Evolutionary conservation across 2,888 invertebrate species (phyloP), one percentile per base, ranked within the genome.

Genomic region (Mythimna ferrago): DNA sequence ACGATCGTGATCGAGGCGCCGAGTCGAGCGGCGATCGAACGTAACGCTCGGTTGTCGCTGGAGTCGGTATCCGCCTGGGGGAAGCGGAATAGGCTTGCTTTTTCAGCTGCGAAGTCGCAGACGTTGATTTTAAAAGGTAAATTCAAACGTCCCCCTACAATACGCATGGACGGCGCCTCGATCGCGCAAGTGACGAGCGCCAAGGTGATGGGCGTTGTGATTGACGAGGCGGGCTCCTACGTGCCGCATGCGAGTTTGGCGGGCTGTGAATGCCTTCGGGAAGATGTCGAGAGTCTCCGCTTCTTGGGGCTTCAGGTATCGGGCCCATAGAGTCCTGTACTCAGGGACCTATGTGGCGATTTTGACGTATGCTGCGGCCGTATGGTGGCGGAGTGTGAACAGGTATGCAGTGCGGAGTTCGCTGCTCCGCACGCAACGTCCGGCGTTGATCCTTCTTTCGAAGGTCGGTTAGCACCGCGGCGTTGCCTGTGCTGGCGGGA

Each of bases 281-380:
- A 84, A 84, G 64, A 72, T 9, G n/a, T n/a, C n/a, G n/a, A n/a
- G n/a, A n/a, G n/a, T n/a, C n/a, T n/a, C n/a, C n/a, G n/a, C n/a
- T n/a, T 64, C 83, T 3, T 88, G 87, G 84, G 86, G 87, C 0
- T 14, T 87, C 0, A 35, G 75, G n/a, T 88, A 83, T 35, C 57
- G 64, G 0, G 83, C 79, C 2, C 82, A 88, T 9, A 35, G 6
- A 21, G 66, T 35, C 38, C 60, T 70, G 44, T 2, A 16, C 0
- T 0, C 70, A 66, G 58, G 79, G 48, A 56, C 73, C 35, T 48
- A 73, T 67, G 19, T 71, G 72, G 58, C 41, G 0, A 66, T 66
- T 0, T 0, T 16, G 0, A 66, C 66, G 0, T 66, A 63, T 32
- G 66, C 66, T 66, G 66, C 41, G 32, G 63, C 66, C 26, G 41